Evolutionary conservation across 2,797 vertebrate genomes (phyloP).

Genomic region (Loris lydekkerianus): DNA sequence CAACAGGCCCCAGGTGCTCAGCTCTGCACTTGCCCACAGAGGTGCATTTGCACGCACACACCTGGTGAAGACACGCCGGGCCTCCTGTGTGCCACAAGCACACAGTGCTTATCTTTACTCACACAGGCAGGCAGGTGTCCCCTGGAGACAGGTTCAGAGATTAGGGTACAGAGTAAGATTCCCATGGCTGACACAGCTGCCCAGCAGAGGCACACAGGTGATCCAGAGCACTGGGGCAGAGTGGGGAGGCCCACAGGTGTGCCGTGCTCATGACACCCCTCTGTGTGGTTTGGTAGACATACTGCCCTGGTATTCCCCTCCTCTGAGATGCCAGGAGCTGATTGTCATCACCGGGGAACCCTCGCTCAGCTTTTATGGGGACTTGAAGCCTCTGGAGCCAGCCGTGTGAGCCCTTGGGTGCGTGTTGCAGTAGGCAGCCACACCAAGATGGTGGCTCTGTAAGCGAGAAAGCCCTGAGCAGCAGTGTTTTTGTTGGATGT

Average conservation of each 20-base stretch:
- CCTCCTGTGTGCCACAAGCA: background rate
- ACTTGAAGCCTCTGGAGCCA: background rate
- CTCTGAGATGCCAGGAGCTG: background rate
- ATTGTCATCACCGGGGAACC: background rate
- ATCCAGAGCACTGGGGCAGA: background rate
- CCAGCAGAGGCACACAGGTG: background rate
- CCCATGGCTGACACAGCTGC: background rate
- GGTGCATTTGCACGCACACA: background rate
- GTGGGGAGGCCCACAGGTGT: background rate
- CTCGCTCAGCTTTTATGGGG: background rate
- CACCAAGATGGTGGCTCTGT: background rate
- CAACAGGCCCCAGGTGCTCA: background rate
- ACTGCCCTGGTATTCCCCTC: rapidly evolving
- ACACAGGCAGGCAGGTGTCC: background rate
- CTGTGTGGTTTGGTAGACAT: background rate
- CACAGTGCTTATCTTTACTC: background rate
- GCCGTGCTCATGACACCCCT: background rate
- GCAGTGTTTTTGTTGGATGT: background rate
- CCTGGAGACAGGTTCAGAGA: background rate
- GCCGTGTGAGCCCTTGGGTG: background rate
- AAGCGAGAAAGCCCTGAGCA: background rate
- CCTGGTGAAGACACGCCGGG: background rate
- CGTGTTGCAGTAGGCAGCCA: rapidly evolving
- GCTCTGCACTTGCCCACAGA: background rate
- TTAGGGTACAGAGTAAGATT: background rate